Evolutionary conservation across 2,888 invertebrate genomes (phyloP).

Genomic region (Calephelis perditalis): DNA sequence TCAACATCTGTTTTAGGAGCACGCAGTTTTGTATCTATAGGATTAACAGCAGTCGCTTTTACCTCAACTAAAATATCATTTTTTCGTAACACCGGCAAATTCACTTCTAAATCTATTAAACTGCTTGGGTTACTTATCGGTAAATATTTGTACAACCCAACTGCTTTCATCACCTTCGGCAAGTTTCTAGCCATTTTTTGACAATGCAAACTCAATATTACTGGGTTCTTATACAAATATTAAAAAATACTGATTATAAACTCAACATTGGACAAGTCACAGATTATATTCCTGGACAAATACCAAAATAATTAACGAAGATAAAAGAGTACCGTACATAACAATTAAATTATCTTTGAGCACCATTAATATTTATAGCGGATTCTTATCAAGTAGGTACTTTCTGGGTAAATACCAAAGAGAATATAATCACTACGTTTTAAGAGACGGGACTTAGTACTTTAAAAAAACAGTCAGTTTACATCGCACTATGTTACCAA

Average conservation of each 20-base stretch:
- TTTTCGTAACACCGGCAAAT: constrained; percentile 43
- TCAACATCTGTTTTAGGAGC: constrained; percentile 54
- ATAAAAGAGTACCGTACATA: too few species aligned
- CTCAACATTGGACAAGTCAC: not conserved
- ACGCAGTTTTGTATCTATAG: constrained; percentile 59
- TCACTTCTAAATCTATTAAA: constrained; percentile 56
- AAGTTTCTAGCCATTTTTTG: constrained; percentile 35
- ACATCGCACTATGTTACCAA: too few species aligned
- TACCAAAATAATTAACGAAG: too few species aligned
- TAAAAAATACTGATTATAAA: not conserved
- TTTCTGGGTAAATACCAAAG: too few species aligned
- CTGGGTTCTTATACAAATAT: not conserved
- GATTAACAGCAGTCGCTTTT: constrained; percentile 60
- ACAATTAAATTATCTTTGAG: too few species aligned
- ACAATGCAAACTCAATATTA: not conserved
- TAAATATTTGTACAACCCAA: constrained; percentile 63
- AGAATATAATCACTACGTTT: too few species aligned
- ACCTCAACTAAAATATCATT: constrained; percentile 60
- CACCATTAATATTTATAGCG: too few species aligned
- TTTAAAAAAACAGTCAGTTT: too few species aligned
- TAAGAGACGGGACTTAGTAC: too few species aligned
- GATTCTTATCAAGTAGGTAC: too few species aligned
- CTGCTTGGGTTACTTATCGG: constrained; percentile 55
- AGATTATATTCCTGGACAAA: too few species aligned
- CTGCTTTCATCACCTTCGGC: constrained; percentile 62